Percentiles rank a stretch among this genome's conserved stretches.
Conservation (phyloP, 1,140 invertebrate genomes). For the Mylabris phalerata region DNA sequence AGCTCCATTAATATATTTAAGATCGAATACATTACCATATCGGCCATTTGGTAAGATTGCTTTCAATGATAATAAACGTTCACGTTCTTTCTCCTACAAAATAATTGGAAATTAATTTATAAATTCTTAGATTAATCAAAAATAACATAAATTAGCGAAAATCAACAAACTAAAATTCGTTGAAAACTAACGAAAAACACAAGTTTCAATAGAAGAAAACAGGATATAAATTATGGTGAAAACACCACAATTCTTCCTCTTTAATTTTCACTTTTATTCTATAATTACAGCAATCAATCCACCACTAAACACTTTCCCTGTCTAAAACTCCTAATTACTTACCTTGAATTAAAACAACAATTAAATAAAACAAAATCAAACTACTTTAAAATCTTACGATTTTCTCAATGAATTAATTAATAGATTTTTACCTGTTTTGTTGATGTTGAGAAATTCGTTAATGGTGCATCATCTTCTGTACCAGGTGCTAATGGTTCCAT, state of each 20-base stretch:
- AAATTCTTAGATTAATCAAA: too few relatives aligned
- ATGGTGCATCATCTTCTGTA: slow-evolving; percentile 35
- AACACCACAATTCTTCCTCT: slow-evolving; percentile 18
- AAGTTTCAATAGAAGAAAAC: not conserved
- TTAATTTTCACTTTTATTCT: not conserved
- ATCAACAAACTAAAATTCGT: too few relatives aligned
- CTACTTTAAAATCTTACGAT: slow-evolving; percentile 2
- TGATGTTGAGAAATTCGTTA: slow-evolving; percentile 21
- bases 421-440: slow-evolving; percentile 33
- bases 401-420: slow-evolving; percentile 8
- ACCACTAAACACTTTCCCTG: not conserved
- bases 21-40: slow-evolving; percentile 36
- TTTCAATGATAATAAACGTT: slow-evolving; percentile 34
- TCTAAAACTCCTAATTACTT: slow-evolving; percentile 5
- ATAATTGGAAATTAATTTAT: not conserved
- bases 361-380: slow-evolving; percentile 10
- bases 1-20: slow-evolving; percentile 31
- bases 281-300: not conserved
- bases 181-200: not conserved
- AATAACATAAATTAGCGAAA: too few relatives aligned
- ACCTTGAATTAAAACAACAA: not conserved
- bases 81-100: slow-evolving; percentile 34
- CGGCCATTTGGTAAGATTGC: slow-evolving; percentile 32
- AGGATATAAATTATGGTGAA: slow-evolving; percentile 19
- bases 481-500: slow-evolving; percentile 38